These are phyloP conservation scores for Laothoe populi DNA, from an alignment of 2,888 invertebrate genomes.

Conservation along the genomic window DNA sequence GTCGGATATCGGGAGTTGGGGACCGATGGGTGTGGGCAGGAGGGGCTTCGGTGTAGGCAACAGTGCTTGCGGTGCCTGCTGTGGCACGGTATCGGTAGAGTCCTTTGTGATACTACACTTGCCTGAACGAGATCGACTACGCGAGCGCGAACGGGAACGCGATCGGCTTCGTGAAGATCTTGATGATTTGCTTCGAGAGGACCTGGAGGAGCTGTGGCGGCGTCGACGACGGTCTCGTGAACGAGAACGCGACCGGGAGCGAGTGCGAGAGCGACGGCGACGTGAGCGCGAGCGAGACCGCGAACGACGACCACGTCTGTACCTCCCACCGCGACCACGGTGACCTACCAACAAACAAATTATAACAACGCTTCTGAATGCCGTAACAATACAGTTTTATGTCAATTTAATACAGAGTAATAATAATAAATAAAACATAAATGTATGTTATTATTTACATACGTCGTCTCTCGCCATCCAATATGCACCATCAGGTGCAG, in stretches of 20 bases:
- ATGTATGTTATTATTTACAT: too few relatives aligned
- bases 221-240: conserved; percentile 73
- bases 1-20: conserved; percentile 55
- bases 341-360: conserved; percentile 55
- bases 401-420: too few relatives aligned
- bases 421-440: too few relatives aligned
- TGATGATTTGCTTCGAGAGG: conserved; percentile 76
- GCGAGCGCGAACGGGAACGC: conserved; percentile 75
- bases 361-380: not conserved
- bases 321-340: conserved; percentile 74
- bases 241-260: conserved; percentile 65
- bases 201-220: conserved; percentile 73
- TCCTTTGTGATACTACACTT: conserved; percentile 80
- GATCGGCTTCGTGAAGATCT: conserved; percentile 70
- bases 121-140: conserved; percentile 82
- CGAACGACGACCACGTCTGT: conserved; percentile 64
- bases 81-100: conserved; percentile 58
- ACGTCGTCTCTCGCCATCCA: too few relatives aligned
- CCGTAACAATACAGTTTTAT: too few relatives aligned
- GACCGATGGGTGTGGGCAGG: conserved; percentile 65
- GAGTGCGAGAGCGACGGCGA: conserved; percentile 61
- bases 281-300: conserved; percentile 59
- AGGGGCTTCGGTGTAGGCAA: conserved; percentile 60
- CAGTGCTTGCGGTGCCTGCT: conserved; percentile 59
- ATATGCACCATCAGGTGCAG: too few relatives aligned